A percentile compares a stretch with the other conserved stretches of the same genome.
Evolutionary conservation across 2,113 vertebrate species (phyloP).

Genomic region (Polyodon spathula): DNA sequence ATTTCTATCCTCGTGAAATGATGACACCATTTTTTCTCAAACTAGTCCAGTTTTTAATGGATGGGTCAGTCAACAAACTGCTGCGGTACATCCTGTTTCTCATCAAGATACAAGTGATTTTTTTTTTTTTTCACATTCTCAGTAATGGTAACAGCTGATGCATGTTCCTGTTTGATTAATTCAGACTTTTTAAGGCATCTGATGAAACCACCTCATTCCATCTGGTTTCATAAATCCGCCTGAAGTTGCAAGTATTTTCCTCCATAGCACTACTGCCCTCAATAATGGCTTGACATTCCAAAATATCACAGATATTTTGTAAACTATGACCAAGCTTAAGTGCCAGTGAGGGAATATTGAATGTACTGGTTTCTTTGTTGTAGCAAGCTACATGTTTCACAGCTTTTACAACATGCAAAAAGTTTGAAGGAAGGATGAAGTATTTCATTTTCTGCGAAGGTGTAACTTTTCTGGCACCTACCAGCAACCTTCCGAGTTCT

Average conservation of each 20-base stretch:
- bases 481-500: conserved; percentile 12
- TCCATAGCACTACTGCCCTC: background rate
- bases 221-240: background rate
- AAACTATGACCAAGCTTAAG: conserved; percentile 15
- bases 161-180: conserved; percentile 5
- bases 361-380: conserved; percentile 9
- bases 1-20: conserved; percentile 27
- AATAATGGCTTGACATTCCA: conserved; percentile 12
- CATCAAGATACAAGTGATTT: background rate
- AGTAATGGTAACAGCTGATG: conserved; percentile 13
- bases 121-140: conserved; percentile 1
- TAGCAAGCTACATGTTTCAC: conserved; percentile 14
- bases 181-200: background rate
- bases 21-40: conserved; percentile 20
- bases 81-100: background rate
- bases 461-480: conserved; percentile 4
- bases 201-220: too few species aligned
- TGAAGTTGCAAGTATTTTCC: background rate
- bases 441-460: conserved; percentile 7
- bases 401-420: conserved; percentile 11
- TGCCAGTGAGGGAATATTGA: conserved; percentile 15
- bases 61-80: background rate
- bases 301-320: conserved; percentile 5
- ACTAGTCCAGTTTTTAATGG: background rate
- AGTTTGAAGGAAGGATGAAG: conserved; percentile 16